A percentile compares a stretch with the other conserved stretches of the same genome.
Conservation (phyloP, 1,140 invertebrate genomes). For the Musca domestica region DNA sequence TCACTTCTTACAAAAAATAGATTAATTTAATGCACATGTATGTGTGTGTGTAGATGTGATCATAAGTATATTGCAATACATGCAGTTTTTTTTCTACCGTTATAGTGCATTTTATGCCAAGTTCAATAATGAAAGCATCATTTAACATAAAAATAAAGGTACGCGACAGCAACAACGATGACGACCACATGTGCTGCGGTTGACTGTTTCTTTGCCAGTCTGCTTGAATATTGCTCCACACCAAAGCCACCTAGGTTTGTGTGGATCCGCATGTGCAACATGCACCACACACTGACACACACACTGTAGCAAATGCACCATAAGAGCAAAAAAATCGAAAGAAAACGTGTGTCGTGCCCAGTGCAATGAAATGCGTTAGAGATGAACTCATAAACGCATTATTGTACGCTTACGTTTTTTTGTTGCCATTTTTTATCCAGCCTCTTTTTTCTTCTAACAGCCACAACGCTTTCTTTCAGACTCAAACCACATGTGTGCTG, state of each 20-base stretch:
- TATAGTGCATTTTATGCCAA: slow-evolving; percentile 24
- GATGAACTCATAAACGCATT: slow-evolving; percentile 22
- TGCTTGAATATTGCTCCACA: slow-evolving; percentile 10
- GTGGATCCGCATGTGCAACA: background rate
- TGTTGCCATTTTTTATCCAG: too few relatives aligned
- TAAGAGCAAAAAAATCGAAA: too few relatives aligned
- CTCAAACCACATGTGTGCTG: slow-evolving; percentile 9
- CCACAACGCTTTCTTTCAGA: too few relatives aligned
- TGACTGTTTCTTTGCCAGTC: background rate
- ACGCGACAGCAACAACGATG: too few relatives aligned
- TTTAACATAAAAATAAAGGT: slow-evolving; percentile 7
- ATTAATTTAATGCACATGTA: background rate
- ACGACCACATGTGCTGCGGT: too few relatives aligned
- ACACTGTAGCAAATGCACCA: too few relatives aligned
- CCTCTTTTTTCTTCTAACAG: too few relatives aligned
- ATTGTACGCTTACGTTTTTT: background rate
- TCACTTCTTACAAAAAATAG: too few relatives aligned
- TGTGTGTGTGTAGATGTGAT: background rate
- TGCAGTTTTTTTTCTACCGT: slow-evolving; percentile 11
- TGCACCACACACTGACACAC: too few relatives aligned
- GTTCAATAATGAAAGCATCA: slow-evolving; percentile 28
- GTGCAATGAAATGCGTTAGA: slow-evolving; percentile 5
- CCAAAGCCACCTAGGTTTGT: background rate
- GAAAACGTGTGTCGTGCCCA: too few relatives aligned
- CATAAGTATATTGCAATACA: background rate